These are phyloP conservation scores for Athrips mouffetella DNA, from an alignment of 2,888 invertebrate genomes.

Conservation along the genomic window DNA sequence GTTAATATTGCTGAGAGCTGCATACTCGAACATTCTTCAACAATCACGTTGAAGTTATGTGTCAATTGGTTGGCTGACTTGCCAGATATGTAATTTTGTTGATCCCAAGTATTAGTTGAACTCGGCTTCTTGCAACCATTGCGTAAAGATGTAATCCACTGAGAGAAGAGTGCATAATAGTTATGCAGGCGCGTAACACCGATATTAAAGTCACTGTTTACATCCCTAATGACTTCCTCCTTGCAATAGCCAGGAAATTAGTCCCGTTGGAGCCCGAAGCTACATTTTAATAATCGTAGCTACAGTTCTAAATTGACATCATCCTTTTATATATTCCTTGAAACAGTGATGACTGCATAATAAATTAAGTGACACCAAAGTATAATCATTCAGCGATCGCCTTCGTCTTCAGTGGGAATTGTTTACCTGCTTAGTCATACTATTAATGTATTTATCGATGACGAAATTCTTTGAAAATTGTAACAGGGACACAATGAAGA, in stretches of 20 bases:
- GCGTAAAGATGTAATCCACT: slow-evolving; percentile 57
- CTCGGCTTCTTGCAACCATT: slow-evolving; percentile 41
- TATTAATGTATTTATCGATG: background rate
- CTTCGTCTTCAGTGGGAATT: background rate
- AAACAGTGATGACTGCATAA: background rate
- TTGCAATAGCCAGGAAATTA: slow-evolving; percentile 57
- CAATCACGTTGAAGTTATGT: slow-evolving; percentile 3
- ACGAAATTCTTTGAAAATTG: background rate
- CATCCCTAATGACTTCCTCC: slow-evolving; percentile 65
- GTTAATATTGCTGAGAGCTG: slow-evolving; percentile 1
- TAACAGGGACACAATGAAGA: background rate
- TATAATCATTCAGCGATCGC: slow-evolving; percentile 7
- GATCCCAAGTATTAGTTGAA: slow-evolving; percentile 14
- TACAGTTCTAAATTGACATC: slow-evolving; percentile 23
- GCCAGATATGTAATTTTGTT: slow-evolving; percentile 1
- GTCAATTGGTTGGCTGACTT: slow-evolving; percentile 2
- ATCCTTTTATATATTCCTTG: slow-evolving; percentile 9
- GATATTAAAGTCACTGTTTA: slow-evolving; percentile 58
- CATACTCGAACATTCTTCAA: slow-evolving; percentile 2
- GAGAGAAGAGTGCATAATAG: slow-evolving; percentile 54
- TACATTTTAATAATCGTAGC: slow-evolving; percentile 19
- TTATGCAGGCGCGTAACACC: slow-evolving; percentile 52
- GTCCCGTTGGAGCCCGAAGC: slow-evolving; percentile 42
- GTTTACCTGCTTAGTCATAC: background rate
- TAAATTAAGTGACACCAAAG: background rate